A percentile compares a stretch with the other conserved stretches of the same genome.
Evolutionary conservation across 2,797 vertebrate genomes (phyloP).

Genomic region (Tadarida brasiliensis): DNA sequence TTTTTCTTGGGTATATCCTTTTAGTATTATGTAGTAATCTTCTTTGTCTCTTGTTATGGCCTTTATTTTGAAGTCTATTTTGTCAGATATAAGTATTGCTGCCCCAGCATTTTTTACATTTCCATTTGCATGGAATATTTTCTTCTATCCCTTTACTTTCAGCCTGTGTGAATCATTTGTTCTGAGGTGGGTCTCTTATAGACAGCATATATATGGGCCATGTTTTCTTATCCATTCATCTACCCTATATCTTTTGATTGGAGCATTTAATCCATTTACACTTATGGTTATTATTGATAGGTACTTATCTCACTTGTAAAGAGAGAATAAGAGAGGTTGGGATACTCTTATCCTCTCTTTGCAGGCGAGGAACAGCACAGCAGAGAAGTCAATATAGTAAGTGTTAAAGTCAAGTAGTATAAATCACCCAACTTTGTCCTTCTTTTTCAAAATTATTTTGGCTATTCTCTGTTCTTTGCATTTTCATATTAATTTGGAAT

Average conservation of each 20-base stretch:
- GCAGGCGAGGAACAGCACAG: background rate
- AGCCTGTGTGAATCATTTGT: background rate
- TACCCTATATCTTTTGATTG: no score
- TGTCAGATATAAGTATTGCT: background rate
- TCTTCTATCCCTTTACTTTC: background rate
- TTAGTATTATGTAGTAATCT: background rate
- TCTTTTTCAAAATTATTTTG: conserved; percentile 3
- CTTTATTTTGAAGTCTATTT: background rate
- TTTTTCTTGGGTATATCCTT: background rate
- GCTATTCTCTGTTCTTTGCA: background rate
- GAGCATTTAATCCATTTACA: no score
- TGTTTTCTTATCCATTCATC: no score
- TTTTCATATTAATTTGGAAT: conserved; percentile 34
- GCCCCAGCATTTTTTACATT: background rate
- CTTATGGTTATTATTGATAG: no score
- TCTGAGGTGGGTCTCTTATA: background rate
- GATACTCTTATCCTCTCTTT: background rate
- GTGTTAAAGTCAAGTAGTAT: background rate
- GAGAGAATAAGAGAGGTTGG: background rate
- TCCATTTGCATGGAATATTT: background rate
- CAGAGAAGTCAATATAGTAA: background rate
- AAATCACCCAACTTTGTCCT: background rate
- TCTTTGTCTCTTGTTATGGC: background rate
- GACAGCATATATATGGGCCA: background rate
- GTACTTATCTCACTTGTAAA: no score